Conservation (phyloP, 2,113 vertebrate genomes). For the Bostrychus sinensis region DNA sequence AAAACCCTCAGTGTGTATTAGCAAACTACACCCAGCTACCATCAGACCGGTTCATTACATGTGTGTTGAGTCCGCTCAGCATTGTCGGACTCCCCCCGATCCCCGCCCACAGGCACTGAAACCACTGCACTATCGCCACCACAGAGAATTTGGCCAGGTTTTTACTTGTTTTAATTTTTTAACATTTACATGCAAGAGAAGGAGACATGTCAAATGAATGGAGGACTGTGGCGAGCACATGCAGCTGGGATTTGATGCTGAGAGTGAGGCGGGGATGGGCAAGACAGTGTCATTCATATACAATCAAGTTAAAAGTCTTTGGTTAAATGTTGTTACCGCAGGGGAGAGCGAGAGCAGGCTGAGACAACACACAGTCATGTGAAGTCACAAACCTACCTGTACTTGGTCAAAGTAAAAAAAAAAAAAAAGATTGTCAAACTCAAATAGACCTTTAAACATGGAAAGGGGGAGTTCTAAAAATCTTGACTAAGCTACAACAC, state of each 20-base stretch:
- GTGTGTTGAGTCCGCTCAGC: slow-evolving; percentile 84
- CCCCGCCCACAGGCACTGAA: slow-evolving; percentile 76
- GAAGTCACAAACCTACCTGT: slow-evolving; percentile 52
- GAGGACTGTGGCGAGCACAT: slow-evolving; percentile 26
- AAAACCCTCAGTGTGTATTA: slow-evolving; percentile 86
- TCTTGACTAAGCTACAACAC: neutral
- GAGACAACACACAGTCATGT: slow-evolving; percentile 38
- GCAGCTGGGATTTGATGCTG: slow-evolving; percentile 53
- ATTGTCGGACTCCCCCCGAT: slow-evolving; percentile 66
- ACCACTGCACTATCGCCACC: slow-evolving; percentile 36
- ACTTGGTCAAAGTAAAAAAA: slow-evolving; percentile 48
- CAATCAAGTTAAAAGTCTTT: slow-evolving; percentile 86
- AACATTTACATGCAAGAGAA: slow-evolving; percentile 55
- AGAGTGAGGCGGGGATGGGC: slow-evolving; percentile 59
- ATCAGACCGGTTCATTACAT: slow-evolving; percentile 73
- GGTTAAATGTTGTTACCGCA: slow-evolving; percentile 78
- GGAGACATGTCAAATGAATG: slow-evolving; percentile 19
- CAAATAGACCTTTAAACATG: slow-evolving; percentile 51
- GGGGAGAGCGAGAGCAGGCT: slow-evolving; percentile 61
- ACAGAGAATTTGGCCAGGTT: slow-evolving; percentile 14
- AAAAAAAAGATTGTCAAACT: slow-evolving; percentile 76
- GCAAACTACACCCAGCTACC: slow-evolving; percentile 86
- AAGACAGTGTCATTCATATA: slow-evolving; percentile 68
- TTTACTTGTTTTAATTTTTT: neutral
- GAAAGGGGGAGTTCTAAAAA: neutral